Conservation (phyloP, 1,140 invertebrate species). For the Centruroides vittatus region DNA sequence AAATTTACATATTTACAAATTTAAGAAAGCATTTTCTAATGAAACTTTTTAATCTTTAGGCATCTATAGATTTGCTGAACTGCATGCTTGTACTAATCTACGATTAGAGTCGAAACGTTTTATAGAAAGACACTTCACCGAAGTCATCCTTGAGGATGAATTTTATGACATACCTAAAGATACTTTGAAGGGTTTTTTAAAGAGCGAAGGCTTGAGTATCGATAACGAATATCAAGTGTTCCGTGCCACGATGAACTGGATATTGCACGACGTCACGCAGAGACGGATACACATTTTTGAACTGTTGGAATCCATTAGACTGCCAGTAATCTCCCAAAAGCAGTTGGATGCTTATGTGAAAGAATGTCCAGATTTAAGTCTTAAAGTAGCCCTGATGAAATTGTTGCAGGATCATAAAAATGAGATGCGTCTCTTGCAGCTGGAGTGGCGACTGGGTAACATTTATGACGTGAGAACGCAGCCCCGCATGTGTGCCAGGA, state of each 20-base stretch:
- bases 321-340: constrained; percentile 66
- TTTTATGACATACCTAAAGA: constrained; percentile 71
- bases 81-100: constrained; percentile 70
- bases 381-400: constrained; percentile 37
- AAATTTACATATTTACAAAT: too few relatives aligned
- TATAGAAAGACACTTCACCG: constrained; percentile 75
- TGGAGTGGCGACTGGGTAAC: background rate
- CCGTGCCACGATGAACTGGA: constrained; percentile 78
- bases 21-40: too few relatives aligned
- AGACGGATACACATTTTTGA: constrained; percentile 73
- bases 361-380: constrained; percentile 61
- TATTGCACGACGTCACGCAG: constrained; percentile 62
- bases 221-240: constrained; percentile 87
- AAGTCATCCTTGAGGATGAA: constrained; percentile 63
- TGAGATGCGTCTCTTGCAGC: background rate
- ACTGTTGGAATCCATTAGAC: constrained; percentile 64
- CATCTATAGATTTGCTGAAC: constrained; percentile 60
- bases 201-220: constrained; percentile 76
- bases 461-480: constrained; percentile 28
- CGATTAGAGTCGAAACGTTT: constrained; percentile 63
- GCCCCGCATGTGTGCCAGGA: constrained; percentile 65
- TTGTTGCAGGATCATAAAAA: constrained; percentile 1
- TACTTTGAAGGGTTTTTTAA: constrained; percentile 59
- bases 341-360: constrained; percentile 64
- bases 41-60: constrained; percentile 17